phyloP scores from a whole-genome alignment of 2,113 vertebrate genomes.

The Plestiodon gilberti region DNA sequence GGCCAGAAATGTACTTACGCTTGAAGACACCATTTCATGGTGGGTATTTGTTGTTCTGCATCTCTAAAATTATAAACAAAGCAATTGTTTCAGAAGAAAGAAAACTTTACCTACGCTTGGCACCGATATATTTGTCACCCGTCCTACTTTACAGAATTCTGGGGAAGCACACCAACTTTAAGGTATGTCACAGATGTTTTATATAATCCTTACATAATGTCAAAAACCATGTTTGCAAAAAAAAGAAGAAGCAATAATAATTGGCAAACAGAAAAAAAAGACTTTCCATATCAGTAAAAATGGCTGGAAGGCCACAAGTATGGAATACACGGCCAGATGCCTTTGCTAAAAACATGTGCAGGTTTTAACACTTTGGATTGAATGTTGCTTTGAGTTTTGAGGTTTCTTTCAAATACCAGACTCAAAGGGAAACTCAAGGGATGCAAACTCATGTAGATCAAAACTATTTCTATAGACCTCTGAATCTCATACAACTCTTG shows the following conservation, averaged over 20 bases:
- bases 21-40: neutral
- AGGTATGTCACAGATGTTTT: neutral
- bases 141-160: neutral
- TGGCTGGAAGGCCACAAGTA: neutral
- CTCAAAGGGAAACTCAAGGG: neutral
- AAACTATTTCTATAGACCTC: neutral
- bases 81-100: neutral
- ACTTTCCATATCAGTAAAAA: neutral
- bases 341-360: neutral
- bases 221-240: neutral
- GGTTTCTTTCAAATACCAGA: constrained; percentile 23
- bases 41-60: neutral
- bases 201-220: neutral
- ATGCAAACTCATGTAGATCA: neutral
- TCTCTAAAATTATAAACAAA: neutral
- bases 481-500: neutral
- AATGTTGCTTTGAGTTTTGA: constrained; percentile 28
- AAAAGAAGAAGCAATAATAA: neutral
- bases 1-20: neutral
- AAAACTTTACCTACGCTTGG: neutral
- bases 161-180: neutral
- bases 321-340: neutral
- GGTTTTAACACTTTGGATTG: neutral
- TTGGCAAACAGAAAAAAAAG: constrained; percentile 5
- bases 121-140: neutral